Evolutionary conservation across 2,113 vertebrate genomes (phyloP), one percentile per base, ranked within the genome.

Genomic region (Erythrocercus mccallii): DNA sequence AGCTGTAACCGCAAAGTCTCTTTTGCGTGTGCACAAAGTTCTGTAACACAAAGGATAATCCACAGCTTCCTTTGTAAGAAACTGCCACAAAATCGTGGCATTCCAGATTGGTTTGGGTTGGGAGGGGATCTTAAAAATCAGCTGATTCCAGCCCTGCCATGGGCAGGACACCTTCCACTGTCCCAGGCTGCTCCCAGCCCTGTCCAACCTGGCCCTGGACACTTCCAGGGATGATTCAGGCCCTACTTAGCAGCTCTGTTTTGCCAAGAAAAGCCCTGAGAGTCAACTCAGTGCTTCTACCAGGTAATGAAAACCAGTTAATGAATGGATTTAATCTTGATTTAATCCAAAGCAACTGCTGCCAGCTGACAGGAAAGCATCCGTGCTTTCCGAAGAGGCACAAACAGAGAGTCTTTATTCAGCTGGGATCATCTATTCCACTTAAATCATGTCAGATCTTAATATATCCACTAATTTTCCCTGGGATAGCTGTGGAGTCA

Each of bases 281-380:
- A 79, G 6, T 62, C 77, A 61, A 57, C 64, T 48, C 83, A 65
- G 11, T n/a, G 73, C 51, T 78, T 61, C 64, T 5, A 60, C 6
- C 87, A 94, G 84, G 70, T 79, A 89, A 81, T 48, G 76, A 76
- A 70, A 82, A 28, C 15, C 24, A 66, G 70, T 66, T 87, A 95
- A 95, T 87, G 47, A 92, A 85, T 37, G 69, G 84, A 81, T 93
- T 91, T 84, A 76, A 92, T 74, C 87, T 76, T 56, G 81, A 92
- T 95, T 91, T 87, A 81, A 92, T 56, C 74, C 73, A 62, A 58
- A 95, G 65, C 54, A 86, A 73, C 69, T 70, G 80, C 42, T 81
- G 89, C 72, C 68, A 95, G 77, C 22, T 89, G 91, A 81, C 2
- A 78, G 68, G 62, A 74, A 42, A 88, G n/a, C 1, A 0, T 3